A percentile compares a stretch with the other conserved stretches of the same genome.
Evolutionary conservation across 1,140 invertebrate genomes (phyloP).

Genomic region (Atopsyche davidsoni): DNA sequence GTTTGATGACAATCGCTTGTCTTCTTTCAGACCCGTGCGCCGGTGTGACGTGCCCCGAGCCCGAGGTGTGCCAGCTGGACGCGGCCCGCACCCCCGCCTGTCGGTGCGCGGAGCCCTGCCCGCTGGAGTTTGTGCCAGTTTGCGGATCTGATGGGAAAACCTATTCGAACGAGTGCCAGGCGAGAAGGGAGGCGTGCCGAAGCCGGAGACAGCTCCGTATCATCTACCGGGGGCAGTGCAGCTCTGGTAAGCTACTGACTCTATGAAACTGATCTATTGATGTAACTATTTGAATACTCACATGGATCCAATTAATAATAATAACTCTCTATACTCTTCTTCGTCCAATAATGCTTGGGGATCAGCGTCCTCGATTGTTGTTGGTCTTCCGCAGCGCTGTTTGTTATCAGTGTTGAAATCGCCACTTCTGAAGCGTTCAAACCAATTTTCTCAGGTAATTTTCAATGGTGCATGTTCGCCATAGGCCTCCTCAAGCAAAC

Average conservation of each 20-base stretch:
- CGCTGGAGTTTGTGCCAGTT: slow-evolving; percentile 73
- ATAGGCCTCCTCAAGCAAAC: too few species aligned
- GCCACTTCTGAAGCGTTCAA: too few species aligned
- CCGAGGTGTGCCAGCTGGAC: slow-evolving; percentile 79
- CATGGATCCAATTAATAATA: too few species aligned
- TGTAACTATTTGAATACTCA: too few species aligned
- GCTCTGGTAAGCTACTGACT: slow-evolving; percentile 71
- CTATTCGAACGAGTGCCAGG: slow-evolving; percentile 78
- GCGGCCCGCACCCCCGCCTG: slow-evolving; percentile 70
- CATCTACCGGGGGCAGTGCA: slow-evolving; percentile 74
- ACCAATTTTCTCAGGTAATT: too few species aligned
- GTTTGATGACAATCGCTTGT: slow-evolving; percentile 6
- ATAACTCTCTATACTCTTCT: too few species aligned
- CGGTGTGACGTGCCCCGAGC: slow-evolving; percentile 65
- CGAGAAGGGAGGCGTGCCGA: slow-evolving; percentile 70
- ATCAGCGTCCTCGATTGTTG: too few species aligned
- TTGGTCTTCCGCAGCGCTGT: too few species aligned
- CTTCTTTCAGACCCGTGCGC: slow-evolving; percentile 71
- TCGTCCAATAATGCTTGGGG: too few species aligned
- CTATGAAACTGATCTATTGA: too few species aligned
- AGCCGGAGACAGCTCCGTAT: slow-evolving; percentile 65
- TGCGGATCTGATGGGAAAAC: slow-evolving; percentile 82
- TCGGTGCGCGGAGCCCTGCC: slow-evolving; percentile 71
- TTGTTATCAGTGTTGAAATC: too few species aligned
- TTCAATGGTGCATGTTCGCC: too few species aligned